phyloP scores from a whole-genome alignment of 2,113 vertebrate species.

The Sturnira hondurensis region DNA sequence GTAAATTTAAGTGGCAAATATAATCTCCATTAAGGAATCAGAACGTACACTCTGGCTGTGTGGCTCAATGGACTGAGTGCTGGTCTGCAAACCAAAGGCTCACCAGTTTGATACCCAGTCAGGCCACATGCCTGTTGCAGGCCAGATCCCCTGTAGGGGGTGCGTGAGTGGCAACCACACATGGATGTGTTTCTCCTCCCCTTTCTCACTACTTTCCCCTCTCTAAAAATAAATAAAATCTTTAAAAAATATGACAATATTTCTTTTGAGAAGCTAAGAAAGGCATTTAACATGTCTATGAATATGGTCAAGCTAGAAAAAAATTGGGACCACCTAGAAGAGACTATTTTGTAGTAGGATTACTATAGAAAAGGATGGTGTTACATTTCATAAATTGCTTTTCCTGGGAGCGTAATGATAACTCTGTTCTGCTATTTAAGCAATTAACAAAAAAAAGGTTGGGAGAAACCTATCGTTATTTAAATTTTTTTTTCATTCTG shows the following conservation, averaged over 20 bases:
- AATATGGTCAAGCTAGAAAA: neutral
- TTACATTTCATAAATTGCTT: conserved; percentile 1
- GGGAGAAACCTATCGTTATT: conserved; percentile 40
- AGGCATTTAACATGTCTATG: neutral
- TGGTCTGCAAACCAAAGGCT: too few relatives aligned
- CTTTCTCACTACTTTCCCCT: too few relatives aligned
- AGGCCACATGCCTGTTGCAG: too few relatives aligned
- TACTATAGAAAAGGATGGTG: conserved; percentile 18
- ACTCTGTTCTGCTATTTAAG: conserved; percentile 32
- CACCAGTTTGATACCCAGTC: too few relatives aligned
- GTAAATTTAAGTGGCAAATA: neutral
- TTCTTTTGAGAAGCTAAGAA: neutral
- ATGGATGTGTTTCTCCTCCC: too few relatives aligned
- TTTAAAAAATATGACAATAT: neutral
- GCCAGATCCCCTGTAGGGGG: too few relatives aligned
- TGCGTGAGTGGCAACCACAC: too few relatives aligned
- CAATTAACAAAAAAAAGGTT: conserved; percentile 11
- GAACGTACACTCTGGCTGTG: too few relatives aligned
- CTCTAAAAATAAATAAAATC: too few relatives aligned
- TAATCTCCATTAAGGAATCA: neutral
- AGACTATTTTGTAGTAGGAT: conserved; percentile 23
- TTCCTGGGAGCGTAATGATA: conserved; percentile 36
- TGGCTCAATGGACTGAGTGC: too few relatives aligned
- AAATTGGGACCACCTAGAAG: neutral
- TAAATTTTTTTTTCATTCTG: conserved; percentile 56